phyloP scores from a whole-genome alignment of 37 sponge, comb jelly and placozoan species.

The Halichondria panicea region DNA sequence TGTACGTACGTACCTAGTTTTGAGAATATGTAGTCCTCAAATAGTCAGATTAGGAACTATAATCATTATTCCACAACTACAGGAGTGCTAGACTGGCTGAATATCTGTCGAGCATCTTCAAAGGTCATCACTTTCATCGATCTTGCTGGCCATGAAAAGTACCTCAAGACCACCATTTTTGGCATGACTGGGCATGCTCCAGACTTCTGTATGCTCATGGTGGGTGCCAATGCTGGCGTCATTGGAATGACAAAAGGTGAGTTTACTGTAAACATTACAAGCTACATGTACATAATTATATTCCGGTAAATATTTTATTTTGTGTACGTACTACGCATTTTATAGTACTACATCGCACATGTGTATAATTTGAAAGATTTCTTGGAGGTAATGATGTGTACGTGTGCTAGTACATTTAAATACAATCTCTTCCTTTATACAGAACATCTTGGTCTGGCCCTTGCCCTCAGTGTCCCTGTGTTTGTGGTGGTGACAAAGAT shows the following conservation, averaged over 20 bases:
- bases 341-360: no score
- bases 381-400: no score
- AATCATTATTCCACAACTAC: no score
- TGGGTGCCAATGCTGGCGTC: slow-evolving; percentile 93
- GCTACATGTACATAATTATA: background rate
- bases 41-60: no score
- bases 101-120: slow-evolving; percentile 83
- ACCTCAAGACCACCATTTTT: slow-evolving; percentile 98
- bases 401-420: no score
- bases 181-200: slow-evolving; percentile 99
- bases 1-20: no score
- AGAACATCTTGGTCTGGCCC: slow-evolving; percentile 96
- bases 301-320: background rate
- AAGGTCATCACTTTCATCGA: slow-evolving; percentile 99
- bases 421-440: slow-evolving; percentile 2
- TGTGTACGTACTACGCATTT: background rate
- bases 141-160: slow-evolving; percentile 95
- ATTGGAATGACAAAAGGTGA: slow-evolving; percentile 93
- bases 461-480: slow-evolving; percentile 98
- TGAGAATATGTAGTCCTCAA: no score
- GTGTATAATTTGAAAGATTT: no score
- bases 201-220: slow-evolving; percentile 99
- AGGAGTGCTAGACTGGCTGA: slow-evolving; percentile 88
- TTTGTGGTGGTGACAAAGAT: slow-evolving; percentile 99
- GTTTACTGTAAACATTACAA: background rate